These are phyloP conservation scores for Metaphire vulgaris DNA, from an alignment of 1,140 invertebrate species.

Conservation along the genomic window DNA sequence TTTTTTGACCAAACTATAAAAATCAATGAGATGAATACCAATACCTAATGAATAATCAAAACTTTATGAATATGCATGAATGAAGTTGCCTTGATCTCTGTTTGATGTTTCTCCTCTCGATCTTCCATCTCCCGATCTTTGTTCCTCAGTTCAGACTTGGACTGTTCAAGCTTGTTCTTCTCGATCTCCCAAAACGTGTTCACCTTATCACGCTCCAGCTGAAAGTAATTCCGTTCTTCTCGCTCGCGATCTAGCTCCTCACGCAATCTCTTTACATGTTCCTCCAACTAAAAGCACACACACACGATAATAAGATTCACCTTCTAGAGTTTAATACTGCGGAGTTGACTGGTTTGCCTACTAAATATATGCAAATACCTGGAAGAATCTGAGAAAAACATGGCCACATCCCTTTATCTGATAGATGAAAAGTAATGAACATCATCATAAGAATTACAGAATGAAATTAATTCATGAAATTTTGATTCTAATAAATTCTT, in stretches of 20 bases:
- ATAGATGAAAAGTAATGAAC: too few relatives aligned
- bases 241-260: slow-evolving; percentile 86
- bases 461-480: too few relatives aligned
- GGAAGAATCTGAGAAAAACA: neutral
- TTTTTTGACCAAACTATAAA: too few relatives aligned
- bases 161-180: slow-evolving; percentile 73
- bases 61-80: too few relatives aligned
- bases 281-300: slow-evolving; percentile 70
- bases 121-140: slow-evolving; percentile 84
- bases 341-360: neutral
- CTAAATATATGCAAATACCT: slow-evolving; percentile 6
- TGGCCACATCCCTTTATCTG: too few relatives aligned
- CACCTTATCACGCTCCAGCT: slow-evolving; percentile 87
- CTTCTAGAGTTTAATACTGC: too few relatives aligned
- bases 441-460: too few relatives aligned
- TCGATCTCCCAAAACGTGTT: slow-evolving; percentile 90
- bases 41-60: too few relatives aligned
- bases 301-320: too few relatives aligned
- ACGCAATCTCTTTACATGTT: slow-evolving; percentile 75
- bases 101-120: slow-evolving; percentile 74
- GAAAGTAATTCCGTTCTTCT: slow-evolving; percentile 90
- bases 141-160: slow-evolving; percentile 62
- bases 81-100: slow-evolving; percentile 72
- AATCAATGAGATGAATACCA: too few relatives aligned
- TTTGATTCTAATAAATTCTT: too few relatives aligned